Percentiles rank a stretch among this genome's conserved stretches.
These are phyloP conservation scores for Brachylomia viminalis DNA, from an alignment of 2,888 invertebrate genomes.

Conservation along the genomic window DNA sequence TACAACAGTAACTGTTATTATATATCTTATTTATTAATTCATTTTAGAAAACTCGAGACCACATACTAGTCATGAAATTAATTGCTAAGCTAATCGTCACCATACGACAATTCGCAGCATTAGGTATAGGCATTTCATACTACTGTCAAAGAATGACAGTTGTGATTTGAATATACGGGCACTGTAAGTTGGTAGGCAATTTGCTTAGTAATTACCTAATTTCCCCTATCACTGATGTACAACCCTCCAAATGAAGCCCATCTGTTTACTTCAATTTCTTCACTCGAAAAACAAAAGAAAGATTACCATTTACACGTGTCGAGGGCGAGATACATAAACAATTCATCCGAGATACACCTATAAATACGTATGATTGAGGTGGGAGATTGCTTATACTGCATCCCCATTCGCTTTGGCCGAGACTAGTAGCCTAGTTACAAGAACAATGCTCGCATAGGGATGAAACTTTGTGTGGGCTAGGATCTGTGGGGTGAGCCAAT, in stretches of 20 bases:
- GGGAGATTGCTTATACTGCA: constrained; percentile 49
- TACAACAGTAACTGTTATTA: background rate
- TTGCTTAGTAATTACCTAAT: background rate
- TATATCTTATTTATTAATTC: background rate
- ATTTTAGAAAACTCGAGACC: background rate
- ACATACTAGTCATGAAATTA: background rate
- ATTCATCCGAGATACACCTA: constrained; percentile 39
- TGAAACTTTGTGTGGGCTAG: constrained; percentile 20
- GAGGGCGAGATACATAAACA: constrained; percentile 47
- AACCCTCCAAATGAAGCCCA: background rate
- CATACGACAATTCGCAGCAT: background rate
- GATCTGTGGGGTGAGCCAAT: constrained; percentile 11
- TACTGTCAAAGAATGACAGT: background rate
- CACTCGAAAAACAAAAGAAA: constrained; percentile 24
- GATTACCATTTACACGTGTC: constrained; percentile 30
- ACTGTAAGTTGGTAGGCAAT: background rate
- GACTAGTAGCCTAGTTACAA: constrained; percentile 60
- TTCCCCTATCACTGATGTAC: background rate
- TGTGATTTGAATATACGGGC: background rate
- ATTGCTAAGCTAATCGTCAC: background rate
- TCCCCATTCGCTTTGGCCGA: constrained; percentile 36
- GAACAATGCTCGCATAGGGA: constrained; percentile 35
- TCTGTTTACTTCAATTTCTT: constrained; percentile 1
- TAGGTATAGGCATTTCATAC: background rate
- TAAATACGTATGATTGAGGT: constrained; percentile 50